Percentiles rank a stretch among this genome's conserved stretches.
phyloP scores from a whole-genome alignment of 2,113 vertebrate genomes.

The Proterorhinus semilunaris region DNA sequence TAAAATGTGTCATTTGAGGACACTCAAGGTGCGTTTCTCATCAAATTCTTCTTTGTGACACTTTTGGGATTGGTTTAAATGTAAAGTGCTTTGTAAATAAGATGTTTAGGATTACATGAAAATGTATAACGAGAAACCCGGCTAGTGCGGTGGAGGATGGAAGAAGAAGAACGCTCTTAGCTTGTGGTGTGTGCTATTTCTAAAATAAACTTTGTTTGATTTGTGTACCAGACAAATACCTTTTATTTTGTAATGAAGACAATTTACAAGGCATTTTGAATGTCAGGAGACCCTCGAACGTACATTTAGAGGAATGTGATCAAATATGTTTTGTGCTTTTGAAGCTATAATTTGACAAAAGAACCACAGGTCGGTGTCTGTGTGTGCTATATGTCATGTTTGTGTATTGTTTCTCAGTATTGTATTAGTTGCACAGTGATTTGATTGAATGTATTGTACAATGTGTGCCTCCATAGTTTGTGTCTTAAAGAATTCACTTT shows the following conservation, averaged over 20 bases:
- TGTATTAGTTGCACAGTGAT: constrained; percentile 20
- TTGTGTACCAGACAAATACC: background rate
- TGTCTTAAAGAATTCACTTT: constrained; percentile 16
- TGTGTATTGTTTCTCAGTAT: constrained; percentile 29
- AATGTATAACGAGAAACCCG: background rate
- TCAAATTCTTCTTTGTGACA: no score
- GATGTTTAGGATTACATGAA: background rate
- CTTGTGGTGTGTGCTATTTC: background rate
- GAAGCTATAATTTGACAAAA: background rate
- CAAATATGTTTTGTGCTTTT: constrained; percentile 15
- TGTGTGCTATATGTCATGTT: constrained; percentile 12
- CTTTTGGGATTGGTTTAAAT: background rate
- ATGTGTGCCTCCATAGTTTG: constrained; percentile 47
- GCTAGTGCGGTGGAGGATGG: background rate
- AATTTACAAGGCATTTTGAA: constrained; percentile 40
- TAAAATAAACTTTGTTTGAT: background rate
- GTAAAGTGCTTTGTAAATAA: background rate
- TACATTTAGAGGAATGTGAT: constrained; percentile 62
- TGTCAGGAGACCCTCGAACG: constrained; percentile 68
- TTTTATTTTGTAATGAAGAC: constrained; percentile 2
- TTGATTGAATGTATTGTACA: constrained; percentile 56
- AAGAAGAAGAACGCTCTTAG: background rate
- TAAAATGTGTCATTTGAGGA: no score
- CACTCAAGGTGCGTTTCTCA: no score
- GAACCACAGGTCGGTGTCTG: constrained; percentile 9